These are phyloP conservation scores for Rhimphoctona megacephalus DNA, from an alignment of 2,888 invertebrate species.

Conservation along the genomic window DNA sequence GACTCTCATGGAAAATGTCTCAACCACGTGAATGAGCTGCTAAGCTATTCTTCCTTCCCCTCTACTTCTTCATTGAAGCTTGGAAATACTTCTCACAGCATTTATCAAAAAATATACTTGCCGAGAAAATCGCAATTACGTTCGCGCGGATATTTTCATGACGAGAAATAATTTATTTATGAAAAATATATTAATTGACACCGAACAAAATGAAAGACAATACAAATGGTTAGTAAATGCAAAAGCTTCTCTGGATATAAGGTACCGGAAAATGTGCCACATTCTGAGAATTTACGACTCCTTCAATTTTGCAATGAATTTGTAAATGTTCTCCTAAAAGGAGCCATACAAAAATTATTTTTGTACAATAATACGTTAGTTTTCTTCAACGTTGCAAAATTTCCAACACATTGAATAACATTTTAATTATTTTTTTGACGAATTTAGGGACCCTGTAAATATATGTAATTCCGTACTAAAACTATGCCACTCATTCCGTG, in stretches of 20 bases:
- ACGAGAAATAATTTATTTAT: neutral
- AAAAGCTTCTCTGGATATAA: neutral
- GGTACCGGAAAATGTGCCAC: no score
- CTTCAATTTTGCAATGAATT: no score
- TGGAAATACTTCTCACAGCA: neutral
- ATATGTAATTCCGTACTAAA: no score
- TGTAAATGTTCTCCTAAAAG: no score
- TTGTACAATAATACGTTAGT: no score
- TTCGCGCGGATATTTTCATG: neutral
- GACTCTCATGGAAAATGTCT: constrained; percentile 35
- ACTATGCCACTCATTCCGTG: no score
- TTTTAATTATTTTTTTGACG: no score
- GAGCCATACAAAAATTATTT: no score
- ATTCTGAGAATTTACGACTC: no score
- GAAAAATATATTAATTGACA: neutral
- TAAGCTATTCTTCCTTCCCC: neutral
- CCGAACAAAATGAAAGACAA: neutral
- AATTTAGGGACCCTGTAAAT: no score
- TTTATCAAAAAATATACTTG: neutral
- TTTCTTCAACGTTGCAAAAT: no score
- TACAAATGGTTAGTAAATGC: neutral
- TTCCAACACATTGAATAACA: no score
- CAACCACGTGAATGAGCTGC: constrained; percentile 12
- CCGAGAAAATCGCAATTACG: neutral
- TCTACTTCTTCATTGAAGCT: neutral